Evolutionary conservation across 2,888 invertebrate genomes (phyloP), one percentile per base, ranked within the genome.

Genomic region (Synanthedon formicaeformis): DNA sequence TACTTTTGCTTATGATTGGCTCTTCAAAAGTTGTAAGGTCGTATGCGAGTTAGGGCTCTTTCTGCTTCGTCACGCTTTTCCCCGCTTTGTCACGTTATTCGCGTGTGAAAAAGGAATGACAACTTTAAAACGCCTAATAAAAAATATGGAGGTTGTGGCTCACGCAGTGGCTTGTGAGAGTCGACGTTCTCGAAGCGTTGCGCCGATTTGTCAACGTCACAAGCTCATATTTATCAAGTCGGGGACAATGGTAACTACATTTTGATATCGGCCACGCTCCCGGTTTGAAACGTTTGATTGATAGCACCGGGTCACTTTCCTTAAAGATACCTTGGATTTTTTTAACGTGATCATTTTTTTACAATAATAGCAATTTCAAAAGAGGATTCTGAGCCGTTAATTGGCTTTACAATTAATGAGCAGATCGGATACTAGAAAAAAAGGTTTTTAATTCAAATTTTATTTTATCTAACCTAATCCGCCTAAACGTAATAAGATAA

Each of bases 241-340:
- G 63, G 71, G 78, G 77, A 85, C 85, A 86, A 84, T 82, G 70
- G 82, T 82, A 79, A 85, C 82, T 84, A 82, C 77, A 76, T 82
- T 84, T 82, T 83, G 81, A 84, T 81, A 80, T 79, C 76, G 76
- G 66, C 61, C 70, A 40, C 51, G 67, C 67, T 58, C 62, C 73
- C 73, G 79, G 78, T 79, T 79, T 75, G 71, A 76, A 73, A 67
- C 71, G 64, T 69, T 75, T 82, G 84, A 84, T 82, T 73, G 79
- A 84, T 84, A 69, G 73, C 70, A 55, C 57, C 60, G 65, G 71
- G 72, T 71, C 70, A 69, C 64, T 45, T 45, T 45, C 45, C 45
- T 14, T 14, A 14, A 14, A 45, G n/a, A 45, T 45, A 14, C 45
- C 45, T 45, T 41, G 41, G 41, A 6, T 5, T 41, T 41, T 41